Conservation (phyloP, 2,797 vertebrate genomes). For the Cheirogaleus major region DNA sequence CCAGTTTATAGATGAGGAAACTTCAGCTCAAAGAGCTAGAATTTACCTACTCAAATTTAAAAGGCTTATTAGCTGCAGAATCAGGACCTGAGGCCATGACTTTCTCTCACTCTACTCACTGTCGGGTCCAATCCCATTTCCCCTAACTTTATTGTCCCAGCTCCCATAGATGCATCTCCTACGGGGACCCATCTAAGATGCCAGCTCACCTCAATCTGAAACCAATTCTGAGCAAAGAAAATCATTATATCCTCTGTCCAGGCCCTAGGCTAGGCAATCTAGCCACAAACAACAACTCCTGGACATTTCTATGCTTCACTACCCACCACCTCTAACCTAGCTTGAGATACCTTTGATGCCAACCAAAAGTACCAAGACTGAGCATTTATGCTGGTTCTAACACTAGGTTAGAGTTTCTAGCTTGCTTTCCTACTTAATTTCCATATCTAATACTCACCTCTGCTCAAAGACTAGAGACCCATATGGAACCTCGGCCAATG, state of each 20-base stretch:
- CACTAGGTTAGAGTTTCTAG: neutral
- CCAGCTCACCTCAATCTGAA: neutral
- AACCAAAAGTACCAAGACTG: neutral
- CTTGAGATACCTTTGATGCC: neutral
- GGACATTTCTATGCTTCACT: neutral
- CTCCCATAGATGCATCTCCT: neutral
- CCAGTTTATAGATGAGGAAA: slow-evolving; percentile 9
- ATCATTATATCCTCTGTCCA: neutral
- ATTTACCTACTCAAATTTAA: slow-evolving; percentile 3
- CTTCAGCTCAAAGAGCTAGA: neutral
- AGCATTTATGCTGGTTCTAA: neutral
- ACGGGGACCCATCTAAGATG: neutral
- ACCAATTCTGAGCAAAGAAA: neutral
- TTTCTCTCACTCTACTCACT: neutral
- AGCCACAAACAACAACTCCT: neutral
- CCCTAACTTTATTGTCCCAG: neutral
- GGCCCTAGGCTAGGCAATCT: neutral
- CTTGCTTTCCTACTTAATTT: neutral
- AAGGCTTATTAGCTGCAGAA: neutral
- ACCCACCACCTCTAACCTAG: neutral
- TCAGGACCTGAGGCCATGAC: neutral
- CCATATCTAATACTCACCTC: neutral
- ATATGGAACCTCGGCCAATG: neutral
- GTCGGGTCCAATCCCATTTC: neutral
- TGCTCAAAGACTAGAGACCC: neutral